A percentile compares a stretch with the other conserved stretches of the same genome.
These are phyloP conservation scores for Balaeniceps rex DNA, from an alignment of 2,113 vertebrate genomes.

Conservation along the genomic window DNA sequence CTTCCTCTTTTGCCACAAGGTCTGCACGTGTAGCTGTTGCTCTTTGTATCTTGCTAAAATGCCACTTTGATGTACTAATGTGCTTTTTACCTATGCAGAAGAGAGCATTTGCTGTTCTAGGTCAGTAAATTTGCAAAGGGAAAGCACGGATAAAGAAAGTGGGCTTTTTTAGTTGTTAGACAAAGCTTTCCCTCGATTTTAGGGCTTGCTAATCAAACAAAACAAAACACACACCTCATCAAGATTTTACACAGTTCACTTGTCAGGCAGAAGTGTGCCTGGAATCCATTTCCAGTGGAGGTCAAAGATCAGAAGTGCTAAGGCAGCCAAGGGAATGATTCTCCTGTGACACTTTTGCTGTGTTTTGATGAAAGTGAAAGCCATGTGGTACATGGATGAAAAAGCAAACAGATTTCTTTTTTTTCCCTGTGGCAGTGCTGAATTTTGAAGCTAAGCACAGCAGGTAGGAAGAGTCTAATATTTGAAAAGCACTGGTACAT, in stretches of 20 bases:
- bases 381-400: constrained; percentile 21
- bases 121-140: constrained; percentile 18
- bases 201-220: constrained; percentile 43
- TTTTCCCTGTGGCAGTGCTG: not conserved
- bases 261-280: constrained; percentile 51
- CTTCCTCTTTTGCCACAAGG: constrained; percentile 21
- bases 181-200: not conserved
- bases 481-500: not conserved
- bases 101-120: not conserved
- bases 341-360: constrained; percentile 42
- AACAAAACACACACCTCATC: constrained; percentile 46
- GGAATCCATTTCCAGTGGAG: constrained; percentile 49
- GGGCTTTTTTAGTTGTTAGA: not conserved
- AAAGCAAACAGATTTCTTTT: constrained; percentile 11
- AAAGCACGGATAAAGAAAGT: not conserved
- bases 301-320: constrained; percentile 52
- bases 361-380: constrained; percentile 61
- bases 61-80: not conserved
- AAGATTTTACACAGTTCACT: constrained; percentile 51
- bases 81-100: not conserved
- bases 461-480: constrained; percentile 2
- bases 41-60: constrained; percentile 3
- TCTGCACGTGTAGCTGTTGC: not conserved
- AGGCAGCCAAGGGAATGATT: constrained; percentile 35
- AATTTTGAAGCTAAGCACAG: constrained; percentile 27